Evolutionary conservation across 2,113 vertebrate species (phyloP), one percentile per base, ranked within the genome.

Genomic region (Strix uralensis): DNA sequence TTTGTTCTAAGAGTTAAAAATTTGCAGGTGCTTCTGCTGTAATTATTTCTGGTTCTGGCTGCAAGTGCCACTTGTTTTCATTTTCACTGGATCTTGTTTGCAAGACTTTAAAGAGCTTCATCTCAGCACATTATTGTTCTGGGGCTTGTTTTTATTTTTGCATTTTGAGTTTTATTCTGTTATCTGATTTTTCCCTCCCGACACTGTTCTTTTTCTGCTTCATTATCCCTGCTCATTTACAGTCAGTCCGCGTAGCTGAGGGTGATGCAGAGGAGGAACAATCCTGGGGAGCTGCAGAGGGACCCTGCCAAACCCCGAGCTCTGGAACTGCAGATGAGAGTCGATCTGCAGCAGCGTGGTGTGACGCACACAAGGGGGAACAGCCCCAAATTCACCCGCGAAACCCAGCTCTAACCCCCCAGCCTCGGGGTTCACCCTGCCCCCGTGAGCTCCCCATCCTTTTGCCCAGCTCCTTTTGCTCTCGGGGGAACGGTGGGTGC

Each of bases 371-470:
- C 2, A 19, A 58, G 30, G 52, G 11, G 42, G 30, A 30, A 13
- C 44, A 23, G 49, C 27, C 59, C 59, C 40, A 14, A 30, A n/a
- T 20, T 17, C 52, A 10, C 1, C 2, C 2, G 7, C 1, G 2
- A 25, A 57, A 34, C 42, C 44, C 42, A 8, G 19, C 58, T 42
- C 42, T 25, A 17, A 32, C 26, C 7, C 0, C 3, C 14, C 30
- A 23, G 55, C 36, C 11, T 5, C 1, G 10, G 29, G 44, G 23
- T 7, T 22, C 11, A 36, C 23, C 11, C 80, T 36, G 36, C n/a
- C 13, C 1, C 51, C 0, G 15, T 49, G 7, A 62, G 40, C 23
- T 42, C 36, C 47, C 47, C 16, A 5, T 26, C 30, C 38, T 13
- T 44, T 15, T 12, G 34, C 40, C 10, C 52, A 36, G 19, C 18